These are phyloP conservation scores for Epinephelus moara DNA, from an alignment of 2,113 vertebrate genomes.

Conservation along the genomic window DNA sequence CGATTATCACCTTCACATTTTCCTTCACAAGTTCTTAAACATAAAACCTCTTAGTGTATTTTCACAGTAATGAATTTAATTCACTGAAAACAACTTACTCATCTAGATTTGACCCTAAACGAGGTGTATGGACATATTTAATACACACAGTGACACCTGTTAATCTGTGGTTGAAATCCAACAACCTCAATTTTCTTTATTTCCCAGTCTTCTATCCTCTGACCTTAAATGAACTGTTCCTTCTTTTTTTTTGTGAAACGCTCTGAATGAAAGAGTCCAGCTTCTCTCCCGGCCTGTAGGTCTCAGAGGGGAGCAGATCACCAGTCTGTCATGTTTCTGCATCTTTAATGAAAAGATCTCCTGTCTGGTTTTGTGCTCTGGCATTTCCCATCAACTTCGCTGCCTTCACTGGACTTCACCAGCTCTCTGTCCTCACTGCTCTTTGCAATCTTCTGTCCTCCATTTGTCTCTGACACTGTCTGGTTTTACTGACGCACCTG, in stretches of 20 bases:
- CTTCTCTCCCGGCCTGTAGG: neutral
- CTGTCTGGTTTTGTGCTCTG: neutral
- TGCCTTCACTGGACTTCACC: neutral
- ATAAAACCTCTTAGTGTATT: neutral
- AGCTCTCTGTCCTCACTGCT: neutral
- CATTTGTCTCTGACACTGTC: neutral
- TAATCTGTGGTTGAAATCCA: too few species aligned
- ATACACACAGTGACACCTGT: too few species aligned
- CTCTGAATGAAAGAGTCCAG: neutral
- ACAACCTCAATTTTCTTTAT: neutral
- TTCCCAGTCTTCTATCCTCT: neutral
- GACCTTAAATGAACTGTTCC: neutral
- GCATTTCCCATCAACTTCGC: neutral
- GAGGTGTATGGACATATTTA: too few species aligned
- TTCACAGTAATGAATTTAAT: neutral
- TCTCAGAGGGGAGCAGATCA: neutral
- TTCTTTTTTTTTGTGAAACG: neutral
- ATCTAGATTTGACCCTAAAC: too few species aligned
- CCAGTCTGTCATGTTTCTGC: neutral
- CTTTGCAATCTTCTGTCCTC: neutral
- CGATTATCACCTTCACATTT: neutral
- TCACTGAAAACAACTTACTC: too few species aligned
- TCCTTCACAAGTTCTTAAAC: neutral
- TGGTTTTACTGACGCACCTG: too few species aligned
- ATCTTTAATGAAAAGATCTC: constrained; percentile 14